phyloP scores from a whole-genome alignment of 64 coral and sea anemone genomes.

The Astreopora myriophthalma region DNA sequence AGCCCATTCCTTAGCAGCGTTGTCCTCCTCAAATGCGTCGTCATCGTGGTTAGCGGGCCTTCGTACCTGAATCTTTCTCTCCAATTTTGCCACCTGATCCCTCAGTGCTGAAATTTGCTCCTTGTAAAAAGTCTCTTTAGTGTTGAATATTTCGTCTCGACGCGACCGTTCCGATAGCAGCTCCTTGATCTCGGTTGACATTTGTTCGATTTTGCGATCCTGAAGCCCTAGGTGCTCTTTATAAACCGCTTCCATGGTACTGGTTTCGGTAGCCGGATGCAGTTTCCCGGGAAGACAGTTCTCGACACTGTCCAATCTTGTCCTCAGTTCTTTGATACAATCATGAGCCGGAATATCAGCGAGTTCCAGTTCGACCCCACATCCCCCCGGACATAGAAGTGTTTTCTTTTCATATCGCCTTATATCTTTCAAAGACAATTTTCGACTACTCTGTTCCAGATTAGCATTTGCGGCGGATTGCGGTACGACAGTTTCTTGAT shows the following conservation, averaged over 20 bases:
- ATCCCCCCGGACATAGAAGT: conserved; percentile 88
- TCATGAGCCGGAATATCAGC: conserved; percentile 76
- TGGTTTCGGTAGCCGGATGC: conserved; percentile 34
- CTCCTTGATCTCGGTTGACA: conserved; percentile 83
- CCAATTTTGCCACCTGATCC: conserved; percentile 84
- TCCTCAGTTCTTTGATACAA: conserved; percentile 71
- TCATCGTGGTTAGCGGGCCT: conserved; percentile 69
- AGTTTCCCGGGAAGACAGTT: conserved; percentile 11
- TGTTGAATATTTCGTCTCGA: conserved; percentile 88
- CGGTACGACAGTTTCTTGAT: neutral
- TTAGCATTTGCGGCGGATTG: conserved; percentile 32
- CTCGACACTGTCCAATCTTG: conserved; percentile 46
- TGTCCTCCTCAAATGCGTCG: conserved; percentile 22
- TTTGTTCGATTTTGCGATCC: conserved; percentile 77
- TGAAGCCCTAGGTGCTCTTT: conserved; percentile 43
- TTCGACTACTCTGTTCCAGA: conserved; percentile 32
- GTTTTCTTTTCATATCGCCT: conserved; percentile 93
- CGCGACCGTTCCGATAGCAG: conserved; percentile 80
- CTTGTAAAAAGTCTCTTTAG: conserved; percentile 93
- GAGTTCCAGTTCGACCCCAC: conserved; percentile 67
- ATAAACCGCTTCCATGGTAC: conserved; percentile 56
- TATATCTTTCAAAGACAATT: conserved; percentile 84
- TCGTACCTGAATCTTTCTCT: conserved; percentile 59
- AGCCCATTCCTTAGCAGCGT: conserved; percentile 73
- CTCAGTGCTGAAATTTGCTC: conserved; percentile 85